Conservation (phyloP, 92 coral and sea anemone species). For the Anthopleura xanthogrammica region DNA sequence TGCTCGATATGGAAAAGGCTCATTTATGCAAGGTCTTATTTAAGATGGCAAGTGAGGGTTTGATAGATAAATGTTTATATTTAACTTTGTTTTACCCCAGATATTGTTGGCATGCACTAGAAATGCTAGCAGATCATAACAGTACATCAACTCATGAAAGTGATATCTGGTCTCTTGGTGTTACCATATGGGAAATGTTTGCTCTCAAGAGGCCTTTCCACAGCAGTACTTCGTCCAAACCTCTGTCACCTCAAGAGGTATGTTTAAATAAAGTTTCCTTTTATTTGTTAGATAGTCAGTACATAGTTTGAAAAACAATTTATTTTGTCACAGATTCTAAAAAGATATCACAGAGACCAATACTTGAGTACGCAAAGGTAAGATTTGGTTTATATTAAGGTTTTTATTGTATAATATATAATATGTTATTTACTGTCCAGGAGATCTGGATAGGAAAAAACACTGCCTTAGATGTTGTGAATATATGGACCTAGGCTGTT, state of each 20-base stretch:
- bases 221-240: constrained; percentile 6
- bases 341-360: constrained; percentile 36
- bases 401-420: too few relatives aligned
- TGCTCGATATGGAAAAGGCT: too few relatives aligned
- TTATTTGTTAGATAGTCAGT: neutral
- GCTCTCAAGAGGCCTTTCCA: constrained; percentile 73
- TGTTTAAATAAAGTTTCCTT: constrained; percentile 2
- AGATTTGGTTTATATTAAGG: neutral
- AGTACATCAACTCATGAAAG: constrained; percentile 48
- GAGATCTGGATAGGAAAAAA: too few relatives aligned
- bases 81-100: too few relatives aligned
- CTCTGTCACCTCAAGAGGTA: constrained; percentile 63
- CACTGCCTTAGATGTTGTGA: too few relatives aligned
- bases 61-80: too few relatives aligned
- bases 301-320: neutral
- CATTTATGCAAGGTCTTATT: too few relatives aligned
- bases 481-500: too few relatives aligned
- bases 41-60: too few relatives aligned
- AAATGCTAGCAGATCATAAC: constrained; percentile 32
- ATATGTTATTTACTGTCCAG: too few relatives aligned
- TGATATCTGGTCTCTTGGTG: constrained; percentile 93
- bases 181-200: constrained; percentile 93
- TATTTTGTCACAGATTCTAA: constrained; percentile 31
- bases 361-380: constrained; percentile 67
- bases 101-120: constrained; percentile 84